These are phyloP conservation scores for Cavia porcellus DNA, from an alignment of 2,113 vertebrate species.

Conservation along the genomic window DNA sequence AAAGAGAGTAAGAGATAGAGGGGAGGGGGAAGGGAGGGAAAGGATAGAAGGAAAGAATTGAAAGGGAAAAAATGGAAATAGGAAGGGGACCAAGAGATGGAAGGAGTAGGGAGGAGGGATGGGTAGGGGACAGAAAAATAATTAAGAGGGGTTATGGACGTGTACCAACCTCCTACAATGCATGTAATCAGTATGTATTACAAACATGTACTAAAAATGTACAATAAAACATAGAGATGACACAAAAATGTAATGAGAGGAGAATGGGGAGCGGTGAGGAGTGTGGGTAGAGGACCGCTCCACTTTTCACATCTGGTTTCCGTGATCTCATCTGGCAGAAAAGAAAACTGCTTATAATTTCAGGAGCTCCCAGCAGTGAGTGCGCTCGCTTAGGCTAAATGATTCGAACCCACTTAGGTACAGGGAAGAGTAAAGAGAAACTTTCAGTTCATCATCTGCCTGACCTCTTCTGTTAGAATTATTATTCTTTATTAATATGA, in stretches of 20 bases:
- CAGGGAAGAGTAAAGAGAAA: background rate
- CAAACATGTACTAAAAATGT: background rate
- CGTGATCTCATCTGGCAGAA: background rate
- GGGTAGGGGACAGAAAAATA: background rate
- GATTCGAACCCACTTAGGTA: background rate
- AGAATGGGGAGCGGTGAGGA: background rate
- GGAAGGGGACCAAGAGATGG: background rate
- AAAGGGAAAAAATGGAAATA: background rate
- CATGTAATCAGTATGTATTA: background rate
- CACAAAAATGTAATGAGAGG: background rate
- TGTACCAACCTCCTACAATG: background rate
- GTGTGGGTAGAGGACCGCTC: background rate
- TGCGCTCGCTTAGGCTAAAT: conserved; percentile 28
- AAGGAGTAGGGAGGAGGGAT: background rate
- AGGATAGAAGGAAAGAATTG: background rate
- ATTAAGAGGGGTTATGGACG: background rate
- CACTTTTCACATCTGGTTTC: background rate
- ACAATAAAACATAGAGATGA: background rate
- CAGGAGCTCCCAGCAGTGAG: background rate
- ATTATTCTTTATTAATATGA: conserved; percentile 48
- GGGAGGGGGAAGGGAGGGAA: background rate
- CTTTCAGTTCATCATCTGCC: conserved; percentile 4
- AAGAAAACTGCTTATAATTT: conserved; percentile 7
- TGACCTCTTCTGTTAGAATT: conserved; percentile 52
- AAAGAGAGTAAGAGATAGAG: background rate